These are phyloP conservation scores for Homalodisca vitripennis DNA, from an alignment of 1,140 invertebrate species.

Conservation along the genomic window DNA sequence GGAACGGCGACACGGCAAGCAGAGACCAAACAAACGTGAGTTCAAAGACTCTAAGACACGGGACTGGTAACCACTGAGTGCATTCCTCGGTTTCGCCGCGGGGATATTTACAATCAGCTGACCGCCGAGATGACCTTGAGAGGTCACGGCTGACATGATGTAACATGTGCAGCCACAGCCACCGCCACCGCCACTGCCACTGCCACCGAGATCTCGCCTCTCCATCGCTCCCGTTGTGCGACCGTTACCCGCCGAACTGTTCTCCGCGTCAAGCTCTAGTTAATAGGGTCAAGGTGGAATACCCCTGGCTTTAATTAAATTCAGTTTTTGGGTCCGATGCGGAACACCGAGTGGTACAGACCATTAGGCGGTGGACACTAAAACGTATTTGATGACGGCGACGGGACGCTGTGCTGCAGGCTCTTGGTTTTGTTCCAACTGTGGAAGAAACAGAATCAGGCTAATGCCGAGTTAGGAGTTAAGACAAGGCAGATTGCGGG, in stretches of 20 bases:
- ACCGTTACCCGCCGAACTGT: slow-evolving; percentile 6
- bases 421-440: background rate
- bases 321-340: slow-evolving; percentile 1
- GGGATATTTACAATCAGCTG: background rate
- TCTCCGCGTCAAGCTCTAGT: slow-evolving; percentile 16
- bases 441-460: background rate
- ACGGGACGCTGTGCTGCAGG: no score
- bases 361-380: slow-evolving; percentile 5
- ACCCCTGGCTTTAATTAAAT: slow-evolving; percentile 1
- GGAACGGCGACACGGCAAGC: no score
- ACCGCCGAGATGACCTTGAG: background rate
- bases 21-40: no score
- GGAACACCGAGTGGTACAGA: background rate
- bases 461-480: no score
- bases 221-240: background rate
- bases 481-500: no score
- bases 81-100: no score
- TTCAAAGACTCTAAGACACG: no score
- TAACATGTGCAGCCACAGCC: background rate
- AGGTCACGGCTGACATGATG: background rate
- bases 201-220: background rate
- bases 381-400: slow-evolving; percentile 3
- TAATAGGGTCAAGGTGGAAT: slow-evolving; percentile 1
- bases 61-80: no score
- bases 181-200: background rate